Evolutionary conservation across 1,140 invertebrate species (phyloP), one percentile per base, ranked within the genome.

Genomic region (Sinella curviseta): DNA sequence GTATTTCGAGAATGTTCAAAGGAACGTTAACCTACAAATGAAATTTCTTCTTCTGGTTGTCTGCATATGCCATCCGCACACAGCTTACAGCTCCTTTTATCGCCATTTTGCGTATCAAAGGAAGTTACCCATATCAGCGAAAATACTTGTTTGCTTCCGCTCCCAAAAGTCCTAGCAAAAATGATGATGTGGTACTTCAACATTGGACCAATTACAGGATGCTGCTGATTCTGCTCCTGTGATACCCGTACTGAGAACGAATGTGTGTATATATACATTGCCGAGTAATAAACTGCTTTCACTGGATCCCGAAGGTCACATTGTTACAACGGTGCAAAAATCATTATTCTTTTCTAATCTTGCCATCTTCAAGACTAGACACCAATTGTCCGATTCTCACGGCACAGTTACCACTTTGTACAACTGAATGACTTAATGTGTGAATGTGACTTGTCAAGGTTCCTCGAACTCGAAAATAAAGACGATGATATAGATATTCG

Each of bases 1-100:
- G 24, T 60, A 26, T 60, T 60, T 60, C 24, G 4, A 26, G 57
- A 60, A 60, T 60, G 57, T 60, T 60, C 57, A 60, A 60, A 60
- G 57, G 3, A 60, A 60, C 3, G 12, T 60, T 60, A n/a, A n/a
- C 14, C 14, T n/a, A 60, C 57, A 60, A 60, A 60, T n/a, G 57
- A 60, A 60, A 60, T 60, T 17, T 8, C 57, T 60, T 12, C 4
- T 17, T 48, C 17, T 48, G 57, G 8, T 4, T n/a, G 57, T 26
- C 57, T 60, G 24, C 57, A 17, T 60, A 60, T 26, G 24, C 8
- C n/a, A 48, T 48, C 8, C 39, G 20, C 39, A 48, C 8, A 26
- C 57, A 60, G 20, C 39, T 20, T 48, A 48, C 8, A 26, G 39
- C 39, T 48, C 39, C 39, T 48, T 48, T 48, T 48, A 8, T 48